These are phyloP conservation scores for Natator depressus DNA, from an alignment of 2,113 vertebrate species.

Conservation along the genomic window DNA sequence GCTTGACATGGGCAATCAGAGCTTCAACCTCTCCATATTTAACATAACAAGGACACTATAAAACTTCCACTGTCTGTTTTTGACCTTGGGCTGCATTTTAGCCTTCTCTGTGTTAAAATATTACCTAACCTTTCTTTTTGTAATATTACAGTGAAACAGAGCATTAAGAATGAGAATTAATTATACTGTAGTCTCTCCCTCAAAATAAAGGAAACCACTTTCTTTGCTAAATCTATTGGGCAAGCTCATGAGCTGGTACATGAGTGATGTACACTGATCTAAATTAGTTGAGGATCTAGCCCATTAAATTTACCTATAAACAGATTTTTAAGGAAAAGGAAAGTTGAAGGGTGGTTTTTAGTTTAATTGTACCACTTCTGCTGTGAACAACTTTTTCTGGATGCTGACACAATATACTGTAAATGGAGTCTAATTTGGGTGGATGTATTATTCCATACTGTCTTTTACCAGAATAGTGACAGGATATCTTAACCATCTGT, in stretches of 20 bases:
- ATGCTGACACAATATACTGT: neutral
- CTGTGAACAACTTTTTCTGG: neutral
- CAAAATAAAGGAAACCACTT: neutral
- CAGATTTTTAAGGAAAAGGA: neutral
- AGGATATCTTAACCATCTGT: slow-evolving; percentile 16
- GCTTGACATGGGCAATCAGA: neutral
- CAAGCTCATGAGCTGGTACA: neutral
- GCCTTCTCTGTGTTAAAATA: neutral
- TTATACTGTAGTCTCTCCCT: neutral
- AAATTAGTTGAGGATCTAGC: neutral
- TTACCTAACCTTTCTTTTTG: neutral
- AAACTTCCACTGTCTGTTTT: neutral
- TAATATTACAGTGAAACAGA: too few species aligned
- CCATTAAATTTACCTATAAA: neutral
- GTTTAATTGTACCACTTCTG: neutral
- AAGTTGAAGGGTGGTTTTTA: neutral
- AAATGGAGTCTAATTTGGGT: neutral
- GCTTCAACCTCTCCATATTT: neutral
- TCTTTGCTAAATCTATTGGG: neutral
- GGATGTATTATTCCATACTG: neutral
- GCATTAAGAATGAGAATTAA: too few species aligned
- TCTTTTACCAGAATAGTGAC: neutral
- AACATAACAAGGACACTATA: neutral
- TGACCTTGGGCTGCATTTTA: neutral
- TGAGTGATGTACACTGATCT: neutral